Conservation (phyloP, 2,888 invertebrate genomes). For the Apantesis nais region DNA sequence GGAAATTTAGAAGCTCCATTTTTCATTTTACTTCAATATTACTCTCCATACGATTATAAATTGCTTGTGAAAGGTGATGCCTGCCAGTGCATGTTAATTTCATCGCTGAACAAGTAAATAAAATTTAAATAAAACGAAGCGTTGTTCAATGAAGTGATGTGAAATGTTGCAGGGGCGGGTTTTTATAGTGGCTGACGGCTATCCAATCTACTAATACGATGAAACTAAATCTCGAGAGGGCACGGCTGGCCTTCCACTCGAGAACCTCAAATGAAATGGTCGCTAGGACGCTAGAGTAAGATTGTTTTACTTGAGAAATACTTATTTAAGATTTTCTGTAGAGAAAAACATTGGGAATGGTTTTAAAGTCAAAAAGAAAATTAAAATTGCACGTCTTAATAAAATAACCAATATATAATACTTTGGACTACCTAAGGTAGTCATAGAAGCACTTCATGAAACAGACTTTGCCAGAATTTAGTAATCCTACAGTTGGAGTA, state of each 20-base stretch:
- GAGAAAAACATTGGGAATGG: not conserved
- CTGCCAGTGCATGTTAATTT: constrained; percentile 37
- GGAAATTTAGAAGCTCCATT: not conserved
- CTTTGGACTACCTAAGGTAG: not conserved
- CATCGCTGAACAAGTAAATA: constrained; percentile 42
- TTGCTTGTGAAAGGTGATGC: constrained; percentile 18
- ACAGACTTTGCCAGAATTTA: not conserved
- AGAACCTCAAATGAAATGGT: constrained; percentile 28
- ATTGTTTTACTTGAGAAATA: constrained; percentile 10
- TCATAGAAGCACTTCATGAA: not conserved
- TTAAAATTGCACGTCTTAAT: not conserved
- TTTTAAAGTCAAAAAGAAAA: not conserved
- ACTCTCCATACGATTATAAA: constrained; percentile 4
- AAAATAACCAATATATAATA: too few species aligned
- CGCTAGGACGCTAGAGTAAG: constrained; percentile 9
- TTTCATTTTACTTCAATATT: constrained; percentile 1
- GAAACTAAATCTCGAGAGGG: constrained; percentile 55
- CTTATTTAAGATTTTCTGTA: not conserved
- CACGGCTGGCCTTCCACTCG: constrained; percentile 38
- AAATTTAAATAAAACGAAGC: constrained; percentile 48
- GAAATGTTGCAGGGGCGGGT: constrained; percentile 43
- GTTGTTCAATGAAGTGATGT: constrained; percentile 49
- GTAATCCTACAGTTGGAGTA: not conserved
- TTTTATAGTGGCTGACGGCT: constrained; percentile 53
- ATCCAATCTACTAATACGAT: constrained; percentile 68